Base-by-base conservation (phyloP, 2,888 invertebrate species). In the Drosophila paramelanica region DNA sequence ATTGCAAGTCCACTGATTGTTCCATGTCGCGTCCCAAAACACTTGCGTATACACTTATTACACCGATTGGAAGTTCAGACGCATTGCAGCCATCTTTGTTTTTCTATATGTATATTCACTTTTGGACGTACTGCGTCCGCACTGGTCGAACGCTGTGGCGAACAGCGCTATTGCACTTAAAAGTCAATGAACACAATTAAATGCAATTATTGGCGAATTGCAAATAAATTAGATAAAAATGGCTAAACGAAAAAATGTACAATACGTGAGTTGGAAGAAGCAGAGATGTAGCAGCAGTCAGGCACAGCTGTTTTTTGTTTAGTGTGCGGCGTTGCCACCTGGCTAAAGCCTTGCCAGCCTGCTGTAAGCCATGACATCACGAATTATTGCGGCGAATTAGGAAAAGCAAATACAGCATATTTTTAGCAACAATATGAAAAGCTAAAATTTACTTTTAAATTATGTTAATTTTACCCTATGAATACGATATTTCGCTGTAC, bases 301-400 rank as follows among this genome's bases (percentile, higher is more conserved):
- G 17, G 41, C 65, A 52, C 84, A 85, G 84, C 84, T 85, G 84
- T 68, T 87, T 81, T 84, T 85, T 85, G 84, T 85, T 85, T 85
- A 72, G 87, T 50, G 47, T 36, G 33, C 41, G 46, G 74, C 67
- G 81, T 55, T 86, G 83, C 73, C 80, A 79, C 60, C 45, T 57
- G 6, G 6, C 33, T 13, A 3, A 7, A 2, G 33, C 14, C 13
- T 31, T 57, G 62, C 58, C 60, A 61, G 39, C 45, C 23, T 5
- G n/a, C 38, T 23, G 17, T 8, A 33, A 1, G 13, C 20, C 11
- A 20, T 66, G 73, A 64, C 80, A 65, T 57, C 68, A 73, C 45
- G 72, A 55, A 20, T 5, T 17, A 6, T 13, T 17, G 3, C 14
- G 36, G 36, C 36, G 36, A 36, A 36, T 36, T 13, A 13, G 4